Base-by-base conservation (phyloP, 2,113 vertebrate species). In the Nycticebus coucang region DNA sequence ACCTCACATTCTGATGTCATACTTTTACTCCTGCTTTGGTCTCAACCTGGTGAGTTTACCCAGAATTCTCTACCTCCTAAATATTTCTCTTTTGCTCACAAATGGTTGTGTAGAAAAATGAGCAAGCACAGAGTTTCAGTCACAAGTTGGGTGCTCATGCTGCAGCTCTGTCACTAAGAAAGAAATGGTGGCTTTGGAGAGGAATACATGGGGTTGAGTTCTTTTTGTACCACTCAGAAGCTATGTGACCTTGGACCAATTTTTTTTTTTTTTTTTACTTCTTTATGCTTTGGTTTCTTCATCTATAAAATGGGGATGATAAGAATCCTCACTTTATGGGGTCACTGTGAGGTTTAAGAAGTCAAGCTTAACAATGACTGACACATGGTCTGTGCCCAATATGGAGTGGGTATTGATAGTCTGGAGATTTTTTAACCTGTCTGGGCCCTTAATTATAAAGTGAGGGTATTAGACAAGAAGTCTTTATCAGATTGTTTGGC, bases 111-210 rank as follows among this genome's bases (percentile, higher is more conserved):
- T 11, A 19, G 60, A 53, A 78, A 21, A 50, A 37, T 11, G 24
- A 33, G 26, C 71, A 85, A 66, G 41, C 64, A 12, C 10, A 59
- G 55, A n/a, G 19, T 28, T 57, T 66, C 5, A 17, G 64, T 45
- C 8, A 1, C 5, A 12, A 41, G n/a, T 21, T 0, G 0, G 4
- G 7, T 7, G 24, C 19, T 19, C 37, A 64, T 17, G 14, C 9
- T 53, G 14, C 4, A 21, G 45, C 50, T 91, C 50, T 68, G 37
- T 55, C 4, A 3, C 33, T 50, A 9, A 82, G 53, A 72, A 50
- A 84, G 72, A 24, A 4, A 1, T 57, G 59, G 14, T 24, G 10
- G 35, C 13, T 5, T 21, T 24, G 0, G 33, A 62, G n/a, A 28
- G 35, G 69, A 78, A 21, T 50, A 6, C 24, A 1, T 3, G 33